These are phyloP conservation scores for Amblyjoppa fuscipennis DNA, from an alignment of 2,888 invertebrate species.

Conservation along the genomic window DNA sequence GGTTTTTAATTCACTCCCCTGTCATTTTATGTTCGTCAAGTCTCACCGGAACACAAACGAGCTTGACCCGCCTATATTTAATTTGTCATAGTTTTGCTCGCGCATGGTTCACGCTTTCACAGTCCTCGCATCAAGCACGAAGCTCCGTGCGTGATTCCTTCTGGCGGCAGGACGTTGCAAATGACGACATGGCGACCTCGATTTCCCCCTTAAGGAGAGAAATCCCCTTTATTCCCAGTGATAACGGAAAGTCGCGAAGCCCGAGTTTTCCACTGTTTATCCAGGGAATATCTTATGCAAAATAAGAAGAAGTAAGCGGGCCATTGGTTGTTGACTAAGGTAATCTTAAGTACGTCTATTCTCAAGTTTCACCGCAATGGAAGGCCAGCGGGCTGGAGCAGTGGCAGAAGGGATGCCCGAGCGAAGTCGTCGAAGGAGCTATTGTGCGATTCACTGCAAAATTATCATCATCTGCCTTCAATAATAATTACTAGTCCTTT, in stretches of 20 bases:
- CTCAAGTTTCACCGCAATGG: constrained; percentile 18
- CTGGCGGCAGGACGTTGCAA: too few relatives aligned
- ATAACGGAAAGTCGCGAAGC: not conserved
- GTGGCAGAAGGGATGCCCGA: not conserved
- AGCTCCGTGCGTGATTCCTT: too few relatives aligned
- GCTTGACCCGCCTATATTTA: too few relatives aligned
- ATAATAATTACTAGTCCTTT: constrained; percentile 40
- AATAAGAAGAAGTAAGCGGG: not conserved
- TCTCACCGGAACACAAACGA: too few relatives aligned
- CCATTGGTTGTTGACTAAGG: not conserved
- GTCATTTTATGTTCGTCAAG: too few relatives aligned
- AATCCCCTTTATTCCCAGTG: too few relatives aligned
- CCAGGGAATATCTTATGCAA: not conserved
- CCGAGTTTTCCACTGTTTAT: constrained; percentile 5
- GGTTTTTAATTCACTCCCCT: too few relatives aligned
- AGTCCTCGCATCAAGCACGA: too few relatives aligned
- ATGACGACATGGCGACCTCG: too few relatives aligned
- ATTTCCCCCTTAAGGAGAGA: too few relatives aligned
- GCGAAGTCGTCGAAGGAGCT: constrained; percentile 33
- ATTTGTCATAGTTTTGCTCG: too few relatives aligned
- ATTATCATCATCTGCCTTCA: constrained; percentile 37
- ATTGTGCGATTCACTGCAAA: constrained; percentile 49
- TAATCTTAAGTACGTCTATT: constrained; percentile 31
- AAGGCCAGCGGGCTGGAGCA: not conserved
- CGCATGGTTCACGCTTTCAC: too few relatives aligned